These are phyloP conservation scores for Microplitis mediator DNA, from an alignment of 1,140 invertebrate species.

Conservation along the genomic window DNA sequence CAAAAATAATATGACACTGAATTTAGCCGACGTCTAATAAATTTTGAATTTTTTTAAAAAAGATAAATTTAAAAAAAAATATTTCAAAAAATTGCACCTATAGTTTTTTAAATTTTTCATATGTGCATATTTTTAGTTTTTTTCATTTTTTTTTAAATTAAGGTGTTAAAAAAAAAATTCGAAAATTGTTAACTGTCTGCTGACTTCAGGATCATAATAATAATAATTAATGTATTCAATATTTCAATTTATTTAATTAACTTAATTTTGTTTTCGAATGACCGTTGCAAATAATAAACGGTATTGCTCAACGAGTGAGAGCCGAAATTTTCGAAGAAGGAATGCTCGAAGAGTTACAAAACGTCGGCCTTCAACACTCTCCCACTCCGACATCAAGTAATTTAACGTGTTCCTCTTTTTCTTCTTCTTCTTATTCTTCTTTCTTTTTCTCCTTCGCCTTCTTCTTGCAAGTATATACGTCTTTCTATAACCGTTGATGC, in stretches of 20 bases:
- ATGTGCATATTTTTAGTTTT: too few species aligned
- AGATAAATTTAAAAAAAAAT: too few species aligned
- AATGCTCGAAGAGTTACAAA: conserved; percentile 39
- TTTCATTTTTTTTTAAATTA: too few species aligned
- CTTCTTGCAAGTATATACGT: too few species aligned
- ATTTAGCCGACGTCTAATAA: too few species aligned
- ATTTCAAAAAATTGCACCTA: too few species aligned
- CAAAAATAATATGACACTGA: background rate
- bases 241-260: background rate
- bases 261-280: background rate
- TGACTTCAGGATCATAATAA: too few species aligned
- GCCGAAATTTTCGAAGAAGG: conserved; percentile 38
- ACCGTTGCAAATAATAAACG: background rate
- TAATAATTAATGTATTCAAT: background rate
- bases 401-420: background rate
- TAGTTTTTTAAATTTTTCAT: background rate
- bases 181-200: too few species aligned
- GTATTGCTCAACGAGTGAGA: conserved; percentile 23
- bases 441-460: too few species aligned
- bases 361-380: conserved; percentile 40
- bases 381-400: conserved; percentile 21
- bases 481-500: too few species aligned
- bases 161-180: too few species aligned
- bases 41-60: too few species aligned
- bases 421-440: background rate